A percentile compares a stretch with the other conserved stretches of the same genome.
Evolutionary conservation across 2,113 vertebrate genomes (phyloP).

Genomic region (Atrichornis clamosus): DNA sequence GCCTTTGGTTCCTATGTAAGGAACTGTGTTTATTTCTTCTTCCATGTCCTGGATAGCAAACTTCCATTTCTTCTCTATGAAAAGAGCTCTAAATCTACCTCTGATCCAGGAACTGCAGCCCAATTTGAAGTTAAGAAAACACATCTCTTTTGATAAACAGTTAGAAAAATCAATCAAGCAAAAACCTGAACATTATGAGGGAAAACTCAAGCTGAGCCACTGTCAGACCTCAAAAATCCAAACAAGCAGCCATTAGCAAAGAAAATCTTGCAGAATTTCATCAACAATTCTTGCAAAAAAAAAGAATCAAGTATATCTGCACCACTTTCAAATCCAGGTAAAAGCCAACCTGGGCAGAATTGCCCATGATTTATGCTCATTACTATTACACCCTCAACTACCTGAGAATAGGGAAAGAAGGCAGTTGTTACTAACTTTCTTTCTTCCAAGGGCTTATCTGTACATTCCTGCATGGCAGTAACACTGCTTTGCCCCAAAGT

Average conservation of each 20-base stretch:
- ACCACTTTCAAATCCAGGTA: background rate
- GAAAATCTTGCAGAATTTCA: background rate
- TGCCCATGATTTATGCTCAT: background rate
- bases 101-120: background rate
- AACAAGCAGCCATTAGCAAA: background rate
- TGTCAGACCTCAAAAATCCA: background rate
- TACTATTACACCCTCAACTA: fast-evolving
- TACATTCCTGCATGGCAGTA: background rate
- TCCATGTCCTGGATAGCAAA: background rate
- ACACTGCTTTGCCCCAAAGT: too few relatives aligned
- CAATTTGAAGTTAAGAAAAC: background rate
- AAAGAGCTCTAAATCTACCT: background rate
- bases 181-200: background rate
- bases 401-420: background rate
- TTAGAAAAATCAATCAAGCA: background rate
- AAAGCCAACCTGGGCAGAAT: background rate
- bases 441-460: background rate
- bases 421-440: background rate
- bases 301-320: background rate
- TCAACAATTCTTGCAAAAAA: background rate
- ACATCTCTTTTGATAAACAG: background rate
- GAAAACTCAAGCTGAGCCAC: background rate
- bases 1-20: background rate
- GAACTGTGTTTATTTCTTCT: background rate
- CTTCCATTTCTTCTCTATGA: background rate